phyloP scores from a whole-genome alignment of 1,140 invertebrate genomes.

The Sogatella furcifera region DNA sequence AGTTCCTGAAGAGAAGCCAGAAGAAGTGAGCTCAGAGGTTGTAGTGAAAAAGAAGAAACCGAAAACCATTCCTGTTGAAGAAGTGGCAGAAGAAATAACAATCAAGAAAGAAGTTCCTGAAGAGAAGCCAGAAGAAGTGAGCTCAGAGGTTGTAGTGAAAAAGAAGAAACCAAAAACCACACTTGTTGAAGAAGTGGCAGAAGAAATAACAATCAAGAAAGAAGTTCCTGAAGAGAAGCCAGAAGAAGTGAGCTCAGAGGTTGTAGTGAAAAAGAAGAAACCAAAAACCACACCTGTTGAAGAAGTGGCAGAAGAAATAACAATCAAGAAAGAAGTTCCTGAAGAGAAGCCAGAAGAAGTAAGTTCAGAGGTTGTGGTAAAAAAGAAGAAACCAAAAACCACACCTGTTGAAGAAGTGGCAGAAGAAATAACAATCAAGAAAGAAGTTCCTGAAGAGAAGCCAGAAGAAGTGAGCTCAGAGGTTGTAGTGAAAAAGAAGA shows the following conservation, averaged over 20 bases:
- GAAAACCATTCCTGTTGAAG: slow-evolving; percentile 15
- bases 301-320: slow-evolving; percentile 37
- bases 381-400: slow-evolving; percentile 32
- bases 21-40: slow-evolving; percentile 29
- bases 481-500: slow-evolving; percentile 29
- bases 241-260: slow-evolving; percentile 13
- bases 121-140: slow-evolving; percentile 22
- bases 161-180: slow-evolving; percentile 25
- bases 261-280: slow-evolving; percentile 30
- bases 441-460: slow-evolving; percentile 16
- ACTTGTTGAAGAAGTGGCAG: slow-evolving; percentile 32
- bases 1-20: slow-evolving; percentile 13
- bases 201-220: slow-evolving; percentile 38
- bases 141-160: slow-evolving; percentile 23
- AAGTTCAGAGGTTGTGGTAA: slow-evolving; percentile 26
- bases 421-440: slow-evolving; percentile 29
- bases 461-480: slow-evolving; percentile 28
- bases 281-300: slow-evolving; percentile 27
- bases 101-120: slow-evolving; percentile 33
- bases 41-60: slow-evolving; percentile 28
- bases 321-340: slow-evolving; percentile 33
- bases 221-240: slow-evolving; percentile 31
- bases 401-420: slow-evolving; percentile 31
- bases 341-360: slow-evolving; percentile 31
- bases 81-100: slow-evolving; percentile 33